These are phyloP conservation scores for Montipora sp. DNA, from an alignment of 64 coral and sea anemone genomes.

Conservation along the genomic window DNA sequence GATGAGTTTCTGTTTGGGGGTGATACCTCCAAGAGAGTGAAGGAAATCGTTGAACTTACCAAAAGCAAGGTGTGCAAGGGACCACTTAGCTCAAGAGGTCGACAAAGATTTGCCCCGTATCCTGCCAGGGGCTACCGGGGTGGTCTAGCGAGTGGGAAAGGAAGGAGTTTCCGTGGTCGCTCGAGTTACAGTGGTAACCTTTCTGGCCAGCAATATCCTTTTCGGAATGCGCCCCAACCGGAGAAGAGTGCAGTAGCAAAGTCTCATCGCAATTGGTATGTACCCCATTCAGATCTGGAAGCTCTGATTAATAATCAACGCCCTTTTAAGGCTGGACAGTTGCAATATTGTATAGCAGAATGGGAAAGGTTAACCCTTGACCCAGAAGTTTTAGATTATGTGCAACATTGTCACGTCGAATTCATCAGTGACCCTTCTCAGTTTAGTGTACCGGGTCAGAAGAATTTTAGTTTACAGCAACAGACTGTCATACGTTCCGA, in stretches of 20 bases:
- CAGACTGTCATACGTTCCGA: no score
- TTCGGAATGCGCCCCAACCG: constrained; percentile 52
- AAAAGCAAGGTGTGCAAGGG: constrained; percentile 46
- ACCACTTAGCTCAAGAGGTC: background rate
- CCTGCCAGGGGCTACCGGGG: background rate
- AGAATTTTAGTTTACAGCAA: no score
- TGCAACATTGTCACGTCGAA: no score
- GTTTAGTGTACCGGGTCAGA: no score
- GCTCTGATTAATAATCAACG: background rate
- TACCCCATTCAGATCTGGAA: background rate
- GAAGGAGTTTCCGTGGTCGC: background rate
- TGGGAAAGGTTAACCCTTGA: no score
- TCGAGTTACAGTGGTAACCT: no score
- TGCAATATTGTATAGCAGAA: no score
- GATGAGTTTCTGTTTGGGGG: constrained; percentile 52
- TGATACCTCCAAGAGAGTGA: constrained; percentile 57
- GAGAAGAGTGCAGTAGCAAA: constrained; percentile 42
- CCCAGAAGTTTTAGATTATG: no score
- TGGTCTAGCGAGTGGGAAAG: background rate
- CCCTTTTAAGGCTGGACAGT: no score
- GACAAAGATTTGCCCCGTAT: constrained; percentile 55
- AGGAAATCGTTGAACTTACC: constrained; percentile 44
- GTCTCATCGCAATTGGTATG: constrained; percentile 44
- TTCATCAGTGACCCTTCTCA: no score
- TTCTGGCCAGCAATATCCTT: constrained; percentile 3